A percentile compares a stretch with the other conserved stretches of the same genome.
phyloP scores from a whole-genome alignment of 2,113 vertebrate species.

The Dermatemys mawii region DNA sequence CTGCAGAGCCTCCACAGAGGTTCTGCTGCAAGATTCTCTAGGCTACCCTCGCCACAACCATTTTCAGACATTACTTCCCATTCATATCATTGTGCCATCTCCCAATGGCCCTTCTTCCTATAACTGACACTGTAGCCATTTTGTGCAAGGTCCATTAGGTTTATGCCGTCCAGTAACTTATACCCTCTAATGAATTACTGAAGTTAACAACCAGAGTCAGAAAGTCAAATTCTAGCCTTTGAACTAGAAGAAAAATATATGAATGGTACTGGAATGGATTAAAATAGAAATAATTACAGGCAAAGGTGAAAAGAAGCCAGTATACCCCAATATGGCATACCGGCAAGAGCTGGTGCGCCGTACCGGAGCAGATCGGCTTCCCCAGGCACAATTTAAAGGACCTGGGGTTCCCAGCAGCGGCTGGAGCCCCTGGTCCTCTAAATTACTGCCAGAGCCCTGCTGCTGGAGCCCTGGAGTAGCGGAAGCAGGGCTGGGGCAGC shows the following conservation, averaged over 20 bases:
- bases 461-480: no score
- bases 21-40: not conserved
- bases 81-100: not conserved
- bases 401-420: no score
- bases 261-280: not conserved
- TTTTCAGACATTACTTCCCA: not conserved
- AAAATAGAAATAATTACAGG: not conserved
- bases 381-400: no score
- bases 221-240: not conserved
- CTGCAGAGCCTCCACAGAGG: not conserved
- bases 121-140: not conserved
- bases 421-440: no score
- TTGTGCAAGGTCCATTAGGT: not conserved
- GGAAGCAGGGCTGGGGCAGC: no score
- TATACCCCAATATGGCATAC: no score
- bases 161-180: not conserved
- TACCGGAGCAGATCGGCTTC: no score
- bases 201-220: not conserved
- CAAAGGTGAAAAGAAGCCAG: no score
- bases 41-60: not conserved
- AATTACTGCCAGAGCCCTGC: no score
- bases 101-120: not conserved
- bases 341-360: no score
- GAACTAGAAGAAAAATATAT: not conserved
- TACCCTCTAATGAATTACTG: not conserved